Percentiles rank a stretch among this genome's conserved stretches.
Evolutionary conservation across 2,888 invertebrate genomes (phyloP).

Genomic region (Callinectes sapidus): DNA sequence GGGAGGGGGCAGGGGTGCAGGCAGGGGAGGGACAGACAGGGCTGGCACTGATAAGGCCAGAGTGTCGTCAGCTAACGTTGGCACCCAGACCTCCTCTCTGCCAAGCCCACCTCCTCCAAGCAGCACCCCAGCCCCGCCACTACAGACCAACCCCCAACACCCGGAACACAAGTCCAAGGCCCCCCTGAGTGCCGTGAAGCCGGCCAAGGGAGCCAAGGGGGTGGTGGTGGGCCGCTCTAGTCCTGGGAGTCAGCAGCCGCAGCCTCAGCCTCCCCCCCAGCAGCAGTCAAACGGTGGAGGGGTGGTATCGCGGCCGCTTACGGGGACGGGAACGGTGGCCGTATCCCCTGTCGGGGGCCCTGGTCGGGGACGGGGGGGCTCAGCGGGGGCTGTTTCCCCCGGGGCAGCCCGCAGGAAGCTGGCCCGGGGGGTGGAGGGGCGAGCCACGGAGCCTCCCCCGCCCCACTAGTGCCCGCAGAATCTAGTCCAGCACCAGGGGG

Average conservation of each 20-base stretch:
- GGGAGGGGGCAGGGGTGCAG: slow-evolving; percentile 35
- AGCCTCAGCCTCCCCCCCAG: slow-evolving; percentile 64
- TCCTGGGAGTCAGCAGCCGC: slow-evolving; percentile 67
- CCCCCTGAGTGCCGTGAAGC: slow-evolving; percentile 44
- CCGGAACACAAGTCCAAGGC: slow-evolving; percentile 56
- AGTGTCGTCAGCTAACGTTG: slow-evolving; percentile 50
- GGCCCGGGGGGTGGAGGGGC: slow-evolving; percentile 71
- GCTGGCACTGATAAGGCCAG: slow-evolving; percentile 35
- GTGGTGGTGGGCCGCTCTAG: slow-evolving; percentile 68
- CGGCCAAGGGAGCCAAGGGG: slow-evolving; percentile 64
- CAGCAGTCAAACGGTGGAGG: slow-evolving; percentile 71
- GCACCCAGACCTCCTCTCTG: slow-evolving; percentile 61
- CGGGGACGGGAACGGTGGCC: slow-evolving; percentile 66
- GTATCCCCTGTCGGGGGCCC: slow-evolving; percentile 68
- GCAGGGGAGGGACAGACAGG: slow-evolving; percentile 41
- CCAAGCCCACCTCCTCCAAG: slow-evolving; percentile 44
- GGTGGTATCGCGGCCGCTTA: slow-evolving; percentile 63
- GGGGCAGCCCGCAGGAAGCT: slow-evolving; percentile 69
- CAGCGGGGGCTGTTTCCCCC: slow-evolving; percentile 65
- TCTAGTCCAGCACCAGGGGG: slow-evolving; percentile 69
- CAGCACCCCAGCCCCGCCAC: slow-evolving; percentile 36
- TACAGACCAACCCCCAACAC: slow-evolving; percentile 54
- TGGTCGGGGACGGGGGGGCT: slow-evolving; percentile 61
- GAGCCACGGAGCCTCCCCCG: slow-evolving; percentile 71
- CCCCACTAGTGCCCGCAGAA: slow-evolving; percentile 68